A percentile compares a stretch with the other conserved stretches of the same genome.
These are phyloP conservation scores for Hybognathus amarus DNA, from an alignment of 2,797 vertebrate genomes.

Conservation along the genomic window DNA sequence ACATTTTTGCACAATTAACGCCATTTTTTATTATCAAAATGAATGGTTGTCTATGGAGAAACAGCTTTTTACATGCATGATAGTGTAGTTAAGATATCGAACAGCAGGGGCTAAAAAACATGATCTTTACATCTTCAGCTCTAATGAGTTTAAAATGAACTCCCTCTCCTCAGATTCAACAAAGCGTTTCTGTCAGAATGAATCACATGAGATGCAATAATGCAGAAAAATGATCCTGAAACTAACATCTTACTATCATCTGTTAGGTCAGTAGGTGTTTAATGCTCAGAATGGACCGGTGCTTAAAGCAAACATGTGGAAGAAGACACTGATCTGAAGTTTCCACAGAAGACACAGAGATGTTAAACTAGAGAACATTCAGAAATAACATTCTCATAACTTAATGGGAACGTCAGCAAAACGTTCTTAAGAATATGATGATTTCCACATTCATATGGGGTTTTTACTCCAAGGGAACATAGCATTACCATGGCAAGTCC, in stretches of 20 bases:
- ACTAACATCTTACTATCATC: not conserved
- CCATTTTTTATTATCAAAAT: not conserved
- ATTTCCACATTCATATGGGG: not conserved
- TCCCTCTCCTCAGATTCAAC: not conserved
- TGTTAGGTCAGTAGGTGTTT: not conserved
- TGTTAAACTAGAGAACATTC: not conserved
- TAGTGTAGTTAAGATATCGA: not conserved
- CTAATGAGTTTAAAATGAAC: not conserved
- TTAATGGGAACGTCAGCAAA: not conserved
- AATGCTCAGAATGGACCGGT: not conserved
- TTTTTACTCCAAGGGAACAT: not conserved
- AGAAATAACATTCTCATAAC: not conserved
- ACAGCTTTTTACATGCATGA: not conserved
- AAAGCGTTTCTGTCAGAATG: not conserved
- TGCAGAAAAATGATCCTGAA: conserved; percentile 1
- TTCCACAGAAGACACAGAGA: not conserved
- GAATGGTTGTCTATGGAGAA: not conserved
- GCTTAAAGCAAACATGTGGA: not conserved
- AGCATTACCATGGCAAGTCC: not conserved
- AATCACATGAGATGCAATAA: conserved; percentile 1
- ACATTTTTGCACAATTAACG: not conserved
- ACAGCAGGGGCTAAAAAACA: not conserved
- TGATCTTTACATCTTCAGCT: not conserved
- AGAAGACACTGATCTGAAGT: not conserved
- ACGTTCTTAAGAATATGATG: not conserved